Percentiles rank a stretch among this genome's conserved stretches.
phyloP scores from a whole-genome alignment of 2,797 vertebrate genomes.

The Gymnoscopelus microlampas region DNA sequence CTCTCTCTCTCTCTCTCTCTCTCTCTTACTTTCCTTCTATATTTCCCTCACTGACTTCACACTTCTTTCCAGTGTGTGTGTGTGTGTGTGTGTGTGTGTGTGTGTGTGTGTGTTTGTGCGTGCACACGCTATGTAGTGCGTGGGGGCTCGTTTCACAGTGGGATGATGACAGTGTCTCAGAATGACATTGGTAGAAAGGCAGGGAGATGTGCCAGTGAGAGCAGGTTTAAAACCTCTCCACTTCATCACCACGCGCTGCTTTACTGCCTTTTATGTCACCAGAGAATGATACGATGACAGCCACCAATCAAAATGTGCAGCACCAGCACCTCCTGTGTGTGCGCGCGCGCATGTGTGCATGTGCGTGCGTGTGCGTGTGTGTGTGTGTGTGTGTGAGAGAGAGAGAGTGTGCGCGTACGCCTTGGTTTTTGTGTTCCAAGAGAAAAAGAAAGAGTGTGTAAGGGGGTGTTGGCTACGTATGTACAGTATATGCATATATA shows the following conservation, averaged over 20 bases:
- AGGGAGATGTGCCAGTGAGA: slow-evolving; percentile 70
- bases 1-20: background rate
- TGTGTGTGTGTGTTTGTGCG: too few relatives aligned
- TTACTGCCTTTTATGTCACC: slow-evolving; percentile 73
- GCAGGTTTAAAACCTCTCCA: slow-evolving; percentile 73
- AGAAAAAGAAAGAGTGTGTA: too few relatives aligned
- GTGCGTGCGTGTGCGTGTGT: too few relatives aligned
- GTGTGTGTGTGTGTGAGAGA: too few relatives aligned
- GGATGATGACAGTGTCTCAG: slow-evolving; percentile 67
- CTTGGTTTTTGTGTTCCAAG: slow-evolving; percentile 49
- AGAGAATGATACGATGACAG: slow-evolving; percentile 74
- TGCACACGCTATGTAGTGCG: background rate
- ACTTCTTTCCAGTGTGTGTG: background rate
- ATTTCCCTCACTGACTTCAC: background rate
- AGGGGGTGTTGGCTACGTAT: too few relatives aligned
- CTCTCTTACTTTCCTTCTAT: background rate
- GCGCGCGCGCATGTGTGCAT: too few relatives aligned
- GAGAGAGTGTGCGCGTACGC: background rate
- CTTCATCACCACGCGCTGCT: slow-evolving; percentile 68
- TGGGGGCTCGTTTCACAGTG: slow-evolving; percentile 48
- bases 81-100: slow-evolving; percentile 1
- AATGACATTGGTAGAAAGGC: slow-evolving; percentile 77
- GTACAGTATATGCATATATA: too few relatives aligned
- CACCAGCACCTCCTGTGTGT: slow-evolving; percentile 67
- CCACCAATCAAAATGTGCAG: slow-evolving; percentile 75